These are phyloP conservation scores for Phylloscopus whistleri DNA, from an alignment of 2,113 vertebrate species.

Conservation along the genomic window DNA sequence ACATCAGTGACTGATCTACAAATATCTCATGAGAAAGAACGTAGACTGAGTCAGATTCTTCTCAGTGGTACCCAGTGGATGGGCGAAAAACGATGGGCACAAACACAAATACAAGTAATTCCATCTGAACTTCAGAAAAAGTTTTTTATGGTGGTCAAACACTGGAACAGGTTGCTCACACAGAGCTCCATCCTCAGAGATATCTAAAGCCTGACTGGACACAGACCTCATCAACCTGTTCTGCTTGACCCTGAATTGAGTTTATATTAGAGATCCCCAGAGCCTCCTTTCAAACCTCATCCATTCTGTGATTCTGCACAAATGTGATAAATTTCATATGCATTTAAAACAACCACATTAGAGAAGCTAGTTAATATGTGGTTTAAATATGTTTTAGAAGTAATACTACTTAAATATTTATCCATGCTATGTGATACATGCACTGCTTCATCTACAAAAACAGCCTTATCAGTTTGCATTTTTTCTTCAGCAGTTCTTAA, in stretches of 20 bases:
- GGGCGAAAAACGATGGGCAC: rapidly evolving
- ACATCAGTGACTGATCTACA: not conserved
- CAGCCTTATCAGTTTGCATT: not conserved
- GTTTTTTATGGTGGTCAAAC: not conserved
- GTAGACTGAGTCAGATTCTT: not conserved
- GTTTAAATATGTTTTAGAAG: not conserved
- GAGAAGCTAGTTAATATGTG: not conserved
- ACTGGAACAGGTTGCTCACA: not conserved
- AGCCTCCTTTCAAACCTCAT: not conserved
- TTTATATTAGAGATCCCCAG: not conserved
- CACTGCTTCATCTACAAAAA: not conserved
- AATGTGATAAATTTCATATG: not conserved
- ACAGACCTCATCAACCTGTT: not conserved
- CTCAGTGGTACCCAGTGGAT: not conserved
- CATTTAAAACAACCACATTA: not conserved
- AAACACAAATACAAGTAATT: not conserved
- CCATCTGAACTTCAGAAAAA: not conserved
- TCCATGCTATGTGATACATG: not conserved
- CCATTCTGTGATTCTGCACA: not conserved
- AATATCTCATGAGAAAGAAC: not conserved
- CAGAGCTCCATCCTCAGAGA: not conserved
- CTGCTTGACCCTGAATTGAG: not conserved
- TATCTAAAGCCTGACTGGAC: not conserved
- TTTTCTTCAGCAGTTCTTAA: not conserved
- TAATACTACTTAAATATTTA: not conserved